Evolutionary conservation across 2,113 vertebrate species (phyloP).

Genomic region (Platichthys flesus): DNA sequence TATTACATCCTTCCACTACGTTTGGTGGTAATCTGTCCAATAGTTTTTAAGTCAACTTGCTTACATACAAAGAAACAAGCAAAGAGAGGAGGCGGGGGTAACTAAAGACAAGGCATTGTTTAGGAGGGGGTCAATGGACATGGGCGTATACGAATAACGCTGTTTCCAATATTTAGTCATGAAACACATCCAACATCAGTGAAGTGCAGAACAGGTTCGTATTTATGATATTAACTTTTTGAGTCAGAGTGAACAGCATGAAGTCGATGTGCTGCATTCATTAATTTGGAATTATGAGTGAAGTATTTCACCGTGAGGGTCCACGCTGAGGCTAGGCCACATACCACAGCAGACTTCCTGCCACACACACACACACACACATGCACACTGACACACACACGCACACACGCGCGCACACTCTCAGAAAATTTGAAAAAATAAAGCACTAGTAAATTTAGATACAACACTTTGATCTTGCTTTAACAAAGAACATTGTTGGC

Average conservation of each 20-base stretch:
- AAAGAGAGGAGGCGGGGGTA: too few species aligned
- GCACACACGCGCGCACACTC: too few species aligned
- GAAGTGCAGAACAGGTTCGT: neutral
- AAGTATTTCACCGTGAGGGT: conserved; percentile 9
- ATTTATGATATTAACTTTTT: neutral
- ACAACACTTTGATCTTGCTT: conserved; percentile 21
- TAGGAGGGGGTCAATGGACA: too few species aligned
- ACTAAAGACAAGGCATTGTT: too few species aligned
- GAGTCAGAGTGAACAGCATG: neutral
- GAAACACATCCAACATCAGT: neutral
- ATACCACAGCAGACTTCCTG: conserved; percentile 58
- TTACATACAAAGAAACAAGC: too few species aligned
- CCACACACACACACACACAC: neutral
- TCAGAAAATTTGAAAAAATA: neutral
- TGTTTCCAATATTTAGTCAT: neutral
- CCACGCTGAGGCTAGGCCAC: conserved; percentile 38
- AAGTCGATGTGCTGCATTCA: conserved; percentile 38
- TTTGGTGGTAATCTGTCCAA: too few species aligned
- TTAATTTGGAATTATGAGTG: conserved; percentile 61
- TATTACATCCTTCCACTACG: too few species aligned
- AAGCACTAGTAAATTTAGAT: conserved; percentile 10
- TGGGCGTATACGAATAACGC: too few species aligned
- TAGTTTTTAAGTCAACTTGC: too few species aligned
- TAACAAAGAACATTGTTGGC: conserved; percentile 13
- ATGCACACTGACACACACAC: neutral